A percentile compares a stretch with the other conserved stretches of the same genome.
Evolutionary conservation across 2,888 invertebrate genomes (phyloP).

Genomic region (Fragum sueziense): DNA sequence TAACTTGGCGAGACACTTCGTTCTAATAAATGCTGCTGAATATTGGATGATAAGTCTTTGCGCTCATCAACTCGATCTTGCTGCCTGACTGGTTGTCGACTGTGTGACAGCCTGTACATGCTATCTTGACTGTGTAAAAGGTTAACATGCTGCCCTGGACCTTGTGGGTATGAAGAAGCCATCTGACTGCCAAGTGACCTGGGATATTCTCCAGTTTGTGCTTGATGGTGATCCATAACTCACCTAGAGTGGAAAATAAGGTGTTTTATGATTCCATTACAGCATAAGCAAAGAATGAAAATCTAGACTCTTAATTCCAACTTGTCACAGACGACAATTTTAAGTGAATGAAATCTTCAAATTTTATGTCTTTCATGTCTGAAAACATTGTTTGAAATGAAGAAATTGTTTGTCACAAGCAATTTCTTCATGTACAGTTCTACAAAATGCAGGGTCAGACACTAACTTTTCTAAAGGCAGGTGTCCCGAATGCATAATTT

Average conservation of each 20-base stretch:
- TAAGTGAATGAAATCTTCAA: no score
- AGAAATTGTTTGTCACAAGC: no score
- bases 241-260: neutral
- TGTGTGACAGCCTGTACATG: slow-evolving; percentile 1
- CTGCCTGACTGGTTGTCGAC: neutral
- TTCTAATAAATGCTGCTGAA: neutral
- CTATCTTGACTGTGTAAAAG: slow-evolving; percentile 5
- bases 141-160: slow-evolving; percentile 6
- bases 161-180: neutral
- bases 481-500: no score
- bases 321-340: no score
- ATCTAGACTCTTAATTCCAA: no score
- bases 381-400: no score
- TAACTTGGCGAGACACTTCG: neutral
- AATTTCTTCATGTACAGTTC: no score
- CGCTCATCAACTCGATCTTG: neutral
- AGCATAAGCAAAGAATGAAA: no score
- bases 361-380: no score
- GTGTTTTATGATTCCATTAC: no score
- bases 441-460: no score
- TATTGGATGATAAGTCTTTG: neutral
- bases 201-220: neutral
- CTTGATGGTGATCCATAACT: slow-evolving; percentile 15
- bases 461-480: no score
- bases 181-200: slow-evolving; percentile 1